Evolutionary conservation across 2,113 vertebrate species (phyloP).

Genomic region (Nerophis ophidion): DNA sequence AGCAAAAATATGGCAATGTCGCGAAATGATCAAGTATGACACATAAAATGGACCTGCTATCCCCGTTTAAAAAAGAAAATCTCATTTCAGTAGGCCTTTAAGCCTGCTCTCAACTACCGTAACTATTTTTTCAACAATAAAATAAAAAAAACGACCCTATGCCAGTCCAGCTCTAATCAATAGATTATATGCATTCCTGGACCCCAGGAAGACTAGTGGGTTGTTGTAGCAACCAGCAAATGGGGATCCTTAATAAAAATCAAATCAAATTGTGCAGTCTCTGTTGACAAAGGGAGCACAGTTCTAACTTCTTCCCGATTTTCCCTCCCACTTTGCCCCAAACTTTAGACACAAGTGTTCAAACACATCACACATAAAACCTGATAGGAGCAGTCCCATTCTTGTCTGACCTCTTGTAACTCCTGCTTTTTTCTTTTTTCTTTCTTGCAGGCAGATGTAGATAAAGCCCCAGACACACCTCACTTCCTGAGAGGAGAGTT

Average conservation of each 20-base stretch:
- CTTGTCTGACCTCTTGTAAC: conserved; percentile 67
- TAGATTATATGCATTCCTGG: conserved; percentile 14
- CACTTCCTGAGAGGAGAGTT: conserved; percentile 69
- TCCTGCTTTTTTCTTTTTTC: conserved; percentile 41
- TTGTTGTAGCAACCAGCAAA: no score
- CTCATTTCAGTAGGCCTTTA: no score
- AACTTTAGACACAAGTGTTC: conserved; percentile 55
- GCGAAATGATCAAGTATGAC: no score
- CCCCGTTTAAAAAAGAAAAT: no score
- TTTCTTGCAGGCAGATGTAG: conserved; percentile 62
- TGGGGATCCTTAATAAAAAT: no score
- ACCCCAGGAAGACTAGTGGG: no score
- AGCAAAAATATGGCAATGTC: no score
- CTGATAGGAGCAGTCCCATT: conserved; percentile 65
- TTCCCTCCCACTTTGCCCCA: conserved; percentile 43
- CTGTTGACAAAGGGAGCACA: conserved; percentile 50
- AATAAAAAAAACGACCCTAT: no score
- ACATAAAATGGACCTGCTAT: no score
- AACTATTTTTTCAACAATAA: no score
- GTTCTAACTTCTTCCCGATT: conserved; percentile 44
- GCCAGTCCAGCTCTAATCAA: conserved; percentile 25
- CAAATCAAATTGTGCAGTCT: conserved; percentile 24
- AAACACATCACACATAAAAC: conserved; percentile 68
- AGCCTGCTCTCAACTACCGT: no score
- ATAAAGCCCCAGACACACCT: conserved; percentile 66